Base-by-base conservation (phyloP, 2,888 invertebrate species). In the Linnaemya vulpina region DNA sequence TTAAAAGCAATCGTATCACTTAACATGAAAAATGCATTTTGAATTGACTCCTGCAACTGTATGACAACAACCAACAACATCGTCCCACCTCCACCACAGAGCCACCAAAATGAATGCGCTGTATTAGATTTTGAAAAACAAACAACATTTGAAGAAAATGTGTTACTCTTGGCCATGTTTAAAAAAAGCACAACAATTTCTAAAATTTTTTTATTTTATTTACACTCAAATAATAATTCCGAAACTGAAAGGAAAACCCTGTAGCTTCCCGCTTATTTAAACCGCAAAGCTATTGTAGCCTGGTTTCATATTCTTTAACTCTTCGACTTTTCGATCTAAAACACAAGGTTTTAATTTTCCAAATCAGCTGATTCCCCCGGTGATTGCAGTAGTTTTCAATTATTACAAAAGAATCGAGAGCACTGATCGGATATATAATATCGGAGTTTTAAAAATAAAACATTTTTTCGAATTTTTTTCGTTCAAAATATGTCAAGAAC, bases 1-100 rank as follows among this genome's bases (percentile, higher is more conserved):
- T 30, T 17, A 58, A 49, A 49, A 77, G 67, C 80, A 73, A 81
- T 70, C 81, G 60, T 82, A 85, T 78, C 84, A 38, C 17, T 80
- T 67, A 78, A 82, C 82, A 85, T 85, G 85, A 85, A 85, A 85
- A 85, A 85, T 85, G 82, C 85, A 85, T 85, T 85, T 85, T 75
- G 74, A 85, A 85, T 85, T 85, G 82, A 82, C 58, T 85, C 71
- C 82, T 85, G 82, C 85, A 85, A 78, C 81, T 71, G 84, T 70
- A 77, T 70, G 68, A 78, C 73, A 81, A 74, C 67, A 67, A 35
- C 46, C 49, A 65, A 49, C 58, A 68, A 77, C 30, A 74, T 62
- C n/a, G n/a, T n/a, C n/a, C n/a, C 67, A 68, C 63, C 63, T 30
- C 62, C 75, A 46, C 51, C 60, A 30, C n/a, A 43, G 38, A 25